Conservation (phyloP, 2,797 vertebrate genomes). For the Podarcis siculus region DNA sequence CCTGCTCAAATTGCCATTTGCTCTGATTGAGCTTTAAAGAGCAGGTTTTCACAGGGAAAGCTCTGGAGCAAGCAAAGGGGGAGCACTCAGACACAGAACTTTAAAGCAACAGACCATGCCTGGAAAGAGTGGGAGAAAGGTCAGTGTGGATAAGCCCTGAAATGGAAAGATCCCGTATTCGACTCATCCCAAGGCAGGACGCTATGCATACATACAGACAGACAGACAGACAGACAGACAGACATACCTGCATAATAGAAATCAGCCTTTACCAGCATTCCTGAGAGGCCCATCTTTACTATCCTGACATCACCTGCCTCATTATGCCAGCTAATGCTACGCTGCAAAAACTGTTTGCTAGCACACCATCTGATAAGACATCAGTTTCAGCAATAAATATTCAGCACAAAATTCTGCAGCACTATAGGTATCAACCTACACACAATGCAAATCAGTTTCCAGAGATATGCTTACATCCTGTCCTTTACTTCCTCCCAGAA, state of each 20-base stretch:
- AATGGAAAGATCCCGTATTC: no score
- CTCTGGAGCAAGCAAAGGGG: no score
- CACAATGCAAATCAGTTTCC: not conserved
- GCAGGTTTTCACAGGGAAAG: no score
- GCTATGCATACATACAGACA: no score
- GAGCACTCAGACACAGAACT: no score
- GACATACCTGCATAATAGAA: not conserved
- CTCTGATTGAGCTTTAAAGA: no score
- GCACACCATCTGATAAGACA: slow-evolving; percentile 19
- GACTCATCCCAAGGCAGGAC: not conserved
- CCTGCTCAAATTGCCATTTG: no score
- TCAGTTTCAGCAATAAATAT: slow-evolving; percentile 39
- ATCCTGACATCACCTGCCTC: not conserved
- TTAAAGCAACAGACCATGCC: no score
- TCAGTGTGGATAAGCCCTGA: no score
- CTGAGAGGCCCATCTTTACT: slow-evolving; percentile 23
- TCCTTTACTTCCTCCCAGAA: not conserved
- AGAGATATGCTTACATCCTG: not conserved
- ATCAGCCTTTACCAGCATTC: slow-evolving; percentile 18
- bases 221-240: no score
- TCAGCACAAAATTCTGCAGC: not conserved
- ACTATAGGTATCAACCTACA: not conserved
- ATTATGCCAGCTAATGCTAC: slow-evolving; percentile 18
- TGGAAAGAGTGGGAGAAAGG: no score
- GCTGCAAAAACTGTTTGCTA: not conserved